Base-by-base conservation (phyloP, 2,113 vertebrate genomes). In the Dasyurus viverrinus region DNA sequence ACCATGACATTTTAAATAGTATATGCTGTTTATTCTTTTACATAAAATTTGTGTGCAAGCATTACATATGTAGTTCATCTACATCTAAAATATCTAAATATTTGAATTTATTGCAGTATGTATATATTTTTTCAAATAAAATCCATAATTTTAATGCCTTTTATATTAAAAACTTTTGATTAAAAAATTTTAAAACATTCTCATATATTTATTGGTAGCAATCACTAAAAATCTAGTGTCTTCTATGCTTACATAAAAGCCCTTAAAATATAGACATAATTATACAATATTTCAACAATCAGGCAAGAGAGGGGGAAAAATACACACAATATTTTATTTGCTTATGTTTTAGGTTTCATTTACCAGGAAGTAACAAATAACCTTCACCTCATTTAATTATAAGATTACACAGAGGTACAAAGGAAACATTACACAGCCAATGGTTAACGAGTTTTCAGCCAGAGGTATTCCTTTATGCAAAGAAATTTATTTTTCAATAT, bases 361-460 rank as follows among this genome's bases (percentile, higher is more conserved):
- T 94, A 96, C 90, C 94, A 96, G 95, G 60, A 95, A 97, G 91
- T 57, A 96, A 96, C 94, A 98, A 98, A 97, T 91, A 97, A 95
- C 8, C 50, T 12, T 91, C 91, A 92, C 30, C 54, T 54, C 91
- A 97, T 23, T 96, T 96, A 96, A 96, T 95, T 95, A 94, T 94
- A 97, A 53, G 46, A 98, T 97, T 94, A 97, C 93, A 97, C 53
- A 95, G 90, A 93, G 50, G 92, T 36, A 94, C 46, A 92, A 92
- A 96, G 93, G 91, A 96, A 96, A 93, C 92, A 96, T 91, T 91
- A 94, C 92, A 94, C 48, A 14, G 60, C 92, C 47, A 89, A 96
- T 93, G 30, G 94, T 94, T 91, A 94, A 95, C 8, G 1, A 95
- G 92, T 96, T 97, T 96, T 92, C 93, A 96, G 94, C 92, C 91